These are phyloP conservation scores for Dolichallabes microphthalmus DNA, from an alignment of 2,113 vertebrate genomes.

Conservation along the genomic window DNA sequence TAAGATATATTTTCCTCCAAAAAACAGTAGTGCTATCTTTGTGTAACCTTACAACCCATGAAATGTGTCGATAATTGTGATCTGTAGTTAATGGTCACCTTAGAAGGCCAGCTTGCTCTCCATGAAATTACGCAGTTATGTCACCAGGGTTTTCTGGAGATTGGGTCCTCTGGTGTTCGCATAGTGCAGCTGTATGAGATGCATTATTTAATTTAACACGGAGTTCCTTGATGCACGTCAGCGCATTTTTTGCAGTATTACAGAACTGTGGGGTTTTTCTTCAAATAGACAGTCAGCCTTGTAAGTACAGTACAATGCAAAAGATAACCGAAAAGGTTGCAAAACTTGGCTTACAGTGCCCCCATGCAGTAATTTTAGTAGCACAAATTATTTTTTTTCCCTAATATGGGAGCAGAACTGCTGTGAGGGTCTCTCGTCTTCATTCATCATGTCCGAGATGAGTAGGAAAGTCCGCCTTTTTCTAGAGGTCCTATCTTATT, in stretches of 20 bases:
- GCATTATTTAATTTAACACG: not conserved
- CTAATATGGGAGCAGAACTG: not conserved
- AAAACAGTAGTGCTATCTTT: not conserved
- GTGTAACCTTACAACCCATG: not conserved
- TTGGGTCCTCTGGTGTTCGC: not conserved
- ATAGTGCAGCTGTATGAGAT: not conserved
- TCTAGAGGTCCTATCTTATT: conserved; percentile 42
- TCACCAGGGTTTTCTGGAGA: not conserved
- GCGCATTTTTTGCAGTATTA: not conserved
- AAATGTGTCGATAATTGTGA: not conserved
- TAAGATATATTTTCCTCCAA: no score
- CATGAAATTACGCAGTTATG: not conserved
- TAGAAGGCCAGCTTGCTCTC: not conserved
- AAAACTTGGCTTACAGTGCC: not conserved
- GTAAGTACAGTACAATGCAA: not conserved
- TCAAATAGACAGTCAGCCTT: not conserved
- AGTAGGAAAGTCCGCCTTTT: not conserved
- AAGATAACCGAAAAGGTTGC: not conserved
- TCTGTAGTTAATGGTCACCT: not conserved
- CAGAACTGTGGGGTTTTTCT: not conserved
- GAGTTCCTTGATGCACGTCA: not conserved
- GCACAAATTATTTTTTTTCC: not conserved
- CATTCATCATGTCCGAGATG: not conserved
- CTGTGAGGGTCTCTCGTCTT: not conserved
- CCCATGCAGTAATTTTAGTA: conserved; percentile 8